These are phyloP conservation scores for Sarotherodon lohbergeri DNA, from an alignment of 2,113 vertebrate genomes.

Conservation along the genomic window DNA sequence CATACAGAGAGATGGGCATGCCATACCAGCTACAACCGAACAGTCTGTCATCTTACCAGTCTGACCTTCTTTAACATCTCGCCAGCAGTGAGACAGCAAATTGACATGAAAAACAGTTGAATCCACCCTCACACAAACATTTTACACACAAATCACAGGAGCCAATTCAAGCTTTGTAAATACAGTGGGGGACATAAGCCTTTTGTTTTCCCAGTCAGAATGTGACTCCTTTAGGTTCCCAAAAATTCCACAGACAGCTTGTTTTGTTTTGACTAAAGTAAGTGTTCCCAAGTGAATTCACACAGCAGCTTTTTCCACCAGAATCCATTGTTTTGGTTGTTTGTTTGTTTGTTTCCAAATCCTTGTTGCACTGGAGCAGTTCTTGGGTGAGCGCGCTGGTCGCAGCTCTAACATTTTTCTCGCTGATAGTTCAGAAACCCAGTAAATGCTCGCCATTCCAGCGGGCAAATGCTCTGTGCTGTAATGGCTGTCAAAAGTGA, in stretches of 20 bases:
- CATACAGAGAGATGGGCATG: conserved; percentile 12
- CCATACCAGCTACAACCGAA: conserved; percentile 36
- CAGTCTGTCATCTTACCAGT: conserved; percentile 80
- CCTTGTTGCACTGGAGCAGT: not conserved
- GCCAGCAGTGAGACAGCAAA: conserved; percentile 65
- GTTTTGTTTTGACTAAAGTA: conserved; percentile 17
- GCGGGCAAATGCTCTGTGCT: conserved; percentile 19
- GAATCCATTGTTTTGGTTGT: not conserved
- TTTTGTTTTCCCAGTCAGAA: conserved; percentile 3
- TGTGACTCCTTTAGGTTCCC: conserved; percentile 5
- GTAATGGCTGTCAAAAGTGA: not conserved
- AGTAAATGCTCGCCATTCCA: not conserved
- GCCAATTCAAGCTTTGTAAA: conserved; percentile 1
- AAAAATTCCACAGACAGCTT: conserved; percentile 6
- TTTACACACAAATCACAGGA: conserved; percentile 26
- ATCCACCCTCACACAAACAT: not conserved
- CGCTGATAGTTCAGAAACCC: not conserved
- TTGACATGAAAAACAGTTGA: not conserved
- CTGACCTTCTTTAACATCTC: conserved; percentile 70
- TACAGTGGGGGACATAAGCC: not conserved
- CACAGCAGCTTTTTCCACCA: conserved; percentile 5
- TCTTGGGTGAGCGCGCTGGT: conserved; percentile 38
- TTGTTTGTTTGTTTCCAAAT: not conserved
- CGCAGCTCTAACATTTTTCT: conserved; percentile 31
- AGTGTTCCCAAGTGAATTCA: not conserved